phyloP scores from a whole-genome alignment of 2,113 vertebrate genomes.

The Oryzias celebensis region DNA sequence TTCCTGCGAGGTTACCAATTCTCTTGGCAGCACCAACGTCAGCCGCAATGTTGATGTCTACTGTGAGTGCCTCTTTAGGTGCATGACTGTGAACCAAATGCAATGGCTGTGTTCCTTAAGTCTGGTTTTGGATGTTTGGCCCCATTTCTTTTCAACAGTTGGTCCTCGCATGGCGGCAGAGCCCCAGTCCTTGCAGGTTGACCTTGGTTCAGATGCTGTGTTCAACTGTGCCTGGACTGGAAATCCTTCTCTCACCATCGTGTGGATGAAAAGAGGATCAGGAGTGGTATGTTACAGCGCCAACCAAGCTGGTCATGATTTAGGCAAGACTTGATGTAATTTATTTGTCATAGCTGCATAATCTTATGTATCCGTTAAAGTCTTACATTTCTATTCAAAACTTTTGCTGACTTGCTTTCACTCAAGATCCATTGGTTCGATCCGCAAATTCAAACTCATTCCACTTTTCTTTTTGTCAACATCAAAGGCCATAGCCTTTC shows the following conservation, averaged over 20 bases:
- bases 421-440: conserved; percentile 43
- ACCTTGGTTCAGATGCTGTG: conserved; percentile 89
- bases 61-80: conserved; percentile 80
- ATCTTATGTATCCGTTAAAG: conserved; percentile 27
- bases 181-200: conserved; percentile 93
- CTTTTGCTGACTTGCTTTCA: conserved; percentile 31
- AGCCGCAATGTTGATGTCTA: conserved; percentile 96
- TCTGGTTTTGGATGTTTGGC: not conserved
- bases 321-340: no score
- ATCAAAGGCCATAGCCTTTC: conserved; percentile 51
- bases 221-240: conserved; percentile 98
- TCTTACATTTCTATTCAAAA: not conserved
- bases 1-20: conserved; percentile 96
- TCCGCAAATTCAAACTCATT: conserved; percentile 53
- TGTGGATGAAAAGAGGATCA: conserved; percentile 98
- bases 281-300: conserved; percentile 85
- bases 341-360: not conserved
- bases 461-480: conserved; percentile 56
- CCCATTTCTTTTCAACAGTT: conserved; percentile 74
- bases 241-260: conserved; percentile 96
- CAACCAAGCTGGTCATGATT: not conserved
- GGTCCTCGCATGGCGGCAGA: conserved; percentile 93
- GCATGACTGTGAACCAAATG: not conserved
- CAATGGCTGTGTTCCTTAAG: conserved; percentile 8
- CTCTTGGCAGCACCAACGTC: conserved; percentile 94